Base-by-base conservation (phyloP, 2,888 invertebrate species). In the Tiliacea citrago region DNA sequence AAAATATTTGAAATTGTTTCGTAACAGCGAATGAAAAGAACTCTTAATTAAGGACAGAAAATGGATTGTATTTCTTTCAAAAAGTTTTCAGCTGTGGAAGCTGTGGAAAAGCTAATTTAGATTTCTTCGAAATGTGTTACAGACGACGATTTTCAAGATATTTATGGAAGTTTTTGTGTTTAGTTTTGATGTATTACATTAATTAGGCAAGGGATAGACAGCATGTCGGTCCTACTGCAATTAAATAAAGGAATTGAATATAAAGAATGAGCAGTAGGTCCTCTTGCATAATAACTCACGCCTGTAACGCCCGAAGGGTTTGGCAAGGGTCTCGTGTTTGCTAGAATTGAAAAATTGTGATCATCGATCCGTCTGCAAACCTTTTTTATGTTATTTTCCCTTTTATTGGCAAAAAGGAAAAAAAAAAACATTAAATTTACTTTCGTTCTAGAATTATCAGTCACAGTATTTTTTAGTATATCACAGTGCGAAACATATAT, bases 21-120 rank as follows among this genome's bases (percentile, higher is more conserved):
- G 75, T 78, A 77, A 73, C 35, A 80, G 66, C 67, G 70, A 69
- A 78, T 85, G 79, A 87, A 89, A 84, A 76, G 81, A 83, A 68
- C 67, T 82, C 77, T 77, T 88, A 88, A 89, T 91, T 86, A 90
- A 89, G 84, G 80, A 78, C 83, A 75, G 68, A 73, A 79, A 80
- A 47, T 68, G 63, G 75, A 80, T 80, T 78, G 72, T 71, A 67
- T 70, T 74, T 76, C 78, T 83, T 77, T 71, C n/a, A 73, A 13
- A 74, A 82, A 82, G 65, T 81, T 75, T 77, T 71, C 62, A 68
- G 68, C 39, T 49, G 57, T 70, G 53, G 68, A 84, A 68, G 68
- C 49, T 42, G 66, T 73, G 57, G 62, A 81, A 53, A 68, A 69
- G 67, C 74, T 68, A 70, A 79, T 75, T 84, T 73, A 61, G 69